A percentile compares a stretch with the other conserved stretches of the same genome.
phyloP scores from a whole-genome alignment of 2,888 invertebrate genomes.

The Adelognathus sp. region DNA sequence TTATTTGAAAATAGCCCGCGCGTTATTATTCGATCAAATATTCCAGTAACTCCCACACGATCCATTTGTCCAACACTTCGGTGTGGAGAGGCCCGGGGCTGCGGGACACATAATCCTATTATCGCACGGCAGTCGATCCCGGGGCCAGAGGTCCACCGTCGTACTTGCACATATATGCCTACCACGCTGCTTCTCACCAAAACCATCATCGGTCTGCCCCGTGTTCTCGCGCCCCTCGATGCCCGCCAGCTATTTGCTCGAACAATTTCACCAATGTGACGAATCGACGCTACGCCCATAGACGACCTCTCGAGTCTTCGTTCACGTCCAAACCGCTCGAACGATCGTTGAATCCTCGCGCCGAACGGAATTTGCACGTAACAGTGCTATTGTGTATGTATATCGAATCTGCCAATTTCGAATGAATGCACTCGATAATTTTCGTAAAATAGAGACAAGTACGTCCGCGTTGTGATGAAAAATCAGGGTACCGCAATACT shows the following conservation, averaged over 20 bases:
- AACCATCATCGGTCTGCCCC: neutral
- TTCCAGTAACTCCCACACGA: slow-evolving; percentile 36
- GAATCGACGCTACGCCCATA: slow-evolving; percentile 50
- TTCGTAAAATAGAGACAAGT: neutral
- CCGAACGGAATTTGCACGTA: slow-evolving; percentile 12
- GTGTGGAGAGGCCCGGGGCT: neutral
- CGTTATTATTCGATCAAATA: slow-evolving; percentile 30
- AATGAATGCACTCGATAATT: neutral
- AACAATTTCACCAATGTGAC: slow-evolving; percentile 61
- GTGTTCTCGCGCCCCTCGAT: slow-evolving; percentile 37
- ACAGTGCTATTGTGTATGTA: too few species aligned
- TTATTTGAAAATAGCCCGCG: slow-evolving; percentile 36
- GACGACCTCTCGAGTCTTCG: slow-evolving; percentile 10
- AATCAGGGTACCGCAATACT: neutral
- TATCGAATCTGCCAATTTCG: slow-evolving; percentile 1
- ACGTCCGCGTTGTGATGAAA: neutral
- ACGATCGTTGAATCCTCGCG: slow-evolving; percentile 13
- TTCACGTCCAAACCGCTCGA: slow-evolving; percentile 5
- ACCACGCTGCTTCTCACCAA: neutral
- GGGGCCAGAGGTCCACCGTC: slow-evolving; percentile 14
- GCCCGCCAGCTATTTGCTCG: slow-evolving; percentile 56
- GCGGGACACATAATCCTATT: slow-evolving; percentile 53
- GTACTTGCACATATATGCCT: neutral
- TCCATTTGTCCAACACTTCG: slow-evolving; percentile 35
- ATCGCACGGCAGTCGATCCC: slow-evolving; percentile 53